A percentile compares a stretch with the other conserved stretches of the same genome.
Evolutionary conservation across 2,888 invertebrate species (phyloP).

Genomic region (Melanargia galathea): DNA sequence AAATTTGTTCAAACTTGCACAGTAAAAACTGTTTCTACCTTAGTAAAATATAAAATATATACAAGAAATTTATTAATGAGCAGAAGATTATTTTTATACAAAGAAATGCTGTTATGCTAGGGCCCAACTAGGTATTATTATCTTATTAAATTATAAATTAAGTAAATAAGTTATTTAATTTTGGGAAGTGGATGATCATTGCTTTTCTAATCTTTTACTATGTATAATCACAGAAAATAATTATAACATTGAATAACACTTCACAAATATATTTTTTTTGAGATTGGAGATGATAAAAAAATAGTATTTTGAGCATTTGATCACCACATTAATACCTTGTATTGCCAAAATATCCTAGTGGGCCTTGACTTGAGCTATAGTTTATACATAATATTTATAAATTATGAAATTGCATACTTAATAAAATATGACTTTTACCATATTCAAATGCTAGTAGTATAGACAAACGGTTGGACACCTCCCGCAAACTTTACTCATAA

Average conservation of each 20-base stretch:
- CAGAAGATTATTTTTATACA: conserved; percentile 56
- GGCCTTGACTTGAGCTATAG: conserved; percentile 7
- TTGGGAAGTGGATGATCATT: conserved; percentile 2
- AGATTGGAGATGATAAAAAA: too few species aligned
- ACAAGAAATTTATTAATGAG: conserved; percentile 47
- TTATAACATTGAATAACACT: too few species aligned
- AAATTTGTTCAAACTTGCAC: conserved; percentile 33
- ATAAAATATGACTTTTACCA: too few species aligned
- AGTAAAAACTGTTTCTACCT: conserved; percentile 24
- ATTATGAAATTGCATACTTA: not conserved
- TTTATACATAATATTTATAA: not conserved
- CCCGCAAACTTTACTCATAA: too few species aligned
- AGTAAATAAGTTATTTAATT: not conserved
- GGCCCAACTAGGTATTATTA: conserved; percentile 21
- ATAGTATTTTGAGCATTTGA: not conserved
- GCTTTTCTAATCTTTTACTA: not conserved
- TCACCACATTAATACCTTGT: not conserved
- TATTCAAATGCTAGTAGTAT: too few species aligned
- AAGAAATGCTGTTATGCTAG: conserved; percentile 60
- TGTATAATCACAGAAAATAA: not conserved
- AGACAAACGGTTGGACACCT: too few species aligned
- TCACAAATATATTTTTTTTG: too few species aligned
- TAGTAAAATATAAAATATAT: conserved; percentile 34
- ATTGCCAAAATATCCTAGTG: not conserved
- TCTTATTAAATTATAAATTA: not conserved